Base-by-base conservation (phyloP, 1,140 invertebrate species). In the Sycophila sp. region DNA sequence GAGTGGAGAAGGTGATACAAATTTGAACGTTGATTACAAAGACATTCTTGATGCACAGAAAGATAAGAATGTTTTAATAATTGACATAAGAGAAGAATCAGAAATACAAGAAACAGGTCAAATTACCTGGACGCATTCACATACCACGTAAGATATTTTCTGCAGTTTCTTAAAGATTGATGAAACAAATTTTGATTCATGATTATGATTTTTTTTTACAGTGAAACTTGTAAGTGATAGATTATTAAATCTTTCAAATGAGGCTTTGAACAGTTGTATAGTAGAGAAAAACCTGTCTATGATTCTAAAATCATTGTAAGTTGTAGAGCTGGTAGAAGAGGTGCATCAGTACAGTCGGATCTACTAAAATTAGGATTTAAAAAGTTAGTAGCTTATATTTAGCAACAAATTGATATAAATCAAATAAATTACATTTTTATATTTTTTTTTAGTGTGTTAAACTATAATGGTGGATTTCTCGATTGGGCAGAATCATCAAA, bases 131-230 rank as follows among this genome's bases (percentile, higher is more conserved):
- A 17, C 91, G 89, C 74, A 91, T 92, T 71, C 92, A 92, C 76
- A 91, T 93, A 76, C 91, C 91, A 74, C 87, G 91, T 90, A 88
- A n/a, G n/a, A n/a, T n/a, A n/a, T n/a, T n/a, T n/a, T n/a, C n/a
- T 24, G 19, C 11, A 42, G n/a, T 42, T 42, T 59, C 7, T 47
- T 47, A 5, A 7, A 2, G 62, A 65, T 55, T 32, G 24, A 24
- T 22, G 24, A 24, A 22, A n/a, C 6, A 17, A 19, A 47, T 47
- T 24, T 58, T 32, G 45, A n/a, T 34, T 58, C 34, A 30, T 47
- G 13, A 28, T 26, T 63, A n/a, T n/a, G 1, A 19, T 34, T 2
- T 62, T 19, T 28, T 40, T 72, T 80, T 68, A 15, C 10, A 86
- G 86, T 84, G 83, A 75, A 85, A 62, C 80, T 87, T 7, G 24